phyloP scores from a whole-genome alignment of 2,888 invertebrate species.

The Ophion obscuratus region DNA sequence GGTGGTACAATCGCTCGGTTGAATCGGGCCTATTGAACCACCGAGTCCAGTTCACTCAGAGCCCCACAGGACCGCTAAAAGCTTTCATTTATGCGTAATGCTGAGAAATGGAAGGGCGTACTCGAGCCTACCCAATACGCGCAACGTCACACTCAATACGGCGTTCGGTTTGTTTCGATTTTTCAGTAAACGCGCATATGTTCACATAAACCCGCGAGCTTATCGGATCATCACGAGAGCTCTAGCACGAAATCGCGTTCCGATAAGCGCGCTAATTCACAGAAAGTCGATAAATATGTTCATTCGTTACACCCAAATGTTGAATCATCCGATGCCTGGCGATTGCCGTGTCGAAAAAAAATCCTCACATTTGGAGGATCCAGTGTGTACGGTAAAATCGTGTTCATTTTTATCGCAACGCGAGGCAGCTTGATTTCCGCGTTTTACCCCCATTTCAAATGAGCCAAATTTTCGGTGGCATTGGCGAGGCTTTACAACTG shows the following conservation, averaged over 20 bases:
- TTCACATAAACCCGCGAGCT: neutral
- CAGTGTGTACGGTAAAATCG: neutral
- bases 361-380: neutral
- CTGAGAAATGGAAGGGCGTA: slow-evolving; percentile 31
- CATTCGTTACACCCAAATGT: neutral
- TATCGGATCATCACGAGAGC: slow-evolving; percentile 15
- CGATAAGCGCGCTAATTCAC: slow-evolving; percentile 27
- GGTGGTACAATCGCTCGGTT: slow-evolving; percentile 39
- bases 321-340: neutral
- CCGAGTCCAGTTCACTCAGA: slow-evolving; percentile 15
- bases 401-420: neutral
- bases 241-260: slow-evolving; percentile 1
- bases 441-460: neutral
- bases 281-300: slow-evolving; percentile 5
- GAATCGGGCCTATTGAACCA: slow-evolving; percentile 48
- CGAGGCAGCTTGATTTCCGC: neutral
- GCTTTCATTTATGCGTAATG: neutral
- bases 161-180: neutral
- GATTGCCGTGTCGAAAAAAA: neutral
- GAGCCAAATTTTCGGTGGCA: slow-evolving; percentile 10
- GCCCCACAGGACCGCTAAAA: slow-evolving; percentile 15
- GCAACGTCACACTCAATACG: neutral
- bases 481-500: slow-evolving; percentile 30
- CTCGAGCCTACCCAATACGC: neutral
- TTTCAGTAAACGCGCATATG: neutral